Evolutionary conservation across 2,888 invertebrate species (phyloP), one percentile per base, ranked within the genome.

Genomic region (Alentia gelatinosa): DNA sequence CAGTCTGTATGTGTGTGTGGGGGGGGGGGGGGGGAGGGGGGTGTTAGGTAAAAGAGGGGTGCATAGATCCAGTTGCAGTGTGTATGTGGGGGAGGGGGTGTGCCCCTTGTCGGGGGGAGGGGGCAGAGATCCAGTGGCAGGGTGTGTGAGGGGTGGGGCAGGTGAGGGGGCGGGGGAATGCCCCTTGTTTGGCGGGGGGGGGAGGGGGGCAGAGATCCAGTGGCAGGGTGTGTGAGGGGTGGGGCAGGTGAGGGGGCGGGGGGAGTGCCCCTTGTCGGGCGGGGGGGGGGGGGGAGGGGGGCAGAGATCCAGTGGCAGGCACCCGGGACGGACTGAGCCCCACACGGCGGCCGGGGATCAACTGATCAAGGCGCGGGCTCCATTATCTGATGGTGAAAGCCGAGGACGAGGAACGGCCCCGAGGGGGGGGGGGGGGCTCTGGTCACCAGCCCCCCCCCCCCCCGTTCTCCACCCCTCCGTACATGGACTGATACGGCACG

Each of bases 321-420:
- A n/a, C 68, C 30, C 5, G 68, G 68, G 33, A 68, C 68, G 68
- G 30, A 12, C 37, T 79, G 86, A 86, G 42, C 86, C 86, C 33
- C 47, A 23, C 33, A 5, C 47, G 30, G 19, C 86, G 50, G 50
- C 15, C 47, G 9, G 86, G 50, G 86, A 86, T 86, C 86, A 86
- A 50, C 47, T 50, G 42, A 86, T 86, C 86, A 86, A 86, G 50
- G 47, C 19, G 19, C 50, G 42, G 40, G 9, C 35, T 26, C 86
- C 86, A 86, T 42, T 86, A 86, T 86, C 86, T 47, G 86, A 86
- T 86, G 86, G 79, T 35, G 79, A 26, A 35, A 35, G 79, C 79
- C 37, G 79, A 39, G 39, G 30, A 26, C 3, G 26, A 3, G 23
- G 68, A 30, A 12, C 12, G 26, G 68, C 15, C 4, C 4, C 15